phyloP scores from a whole-genome alignment of 2,113 vertebrate genomes.

The Aptenodytes patagonicus region DNA sequence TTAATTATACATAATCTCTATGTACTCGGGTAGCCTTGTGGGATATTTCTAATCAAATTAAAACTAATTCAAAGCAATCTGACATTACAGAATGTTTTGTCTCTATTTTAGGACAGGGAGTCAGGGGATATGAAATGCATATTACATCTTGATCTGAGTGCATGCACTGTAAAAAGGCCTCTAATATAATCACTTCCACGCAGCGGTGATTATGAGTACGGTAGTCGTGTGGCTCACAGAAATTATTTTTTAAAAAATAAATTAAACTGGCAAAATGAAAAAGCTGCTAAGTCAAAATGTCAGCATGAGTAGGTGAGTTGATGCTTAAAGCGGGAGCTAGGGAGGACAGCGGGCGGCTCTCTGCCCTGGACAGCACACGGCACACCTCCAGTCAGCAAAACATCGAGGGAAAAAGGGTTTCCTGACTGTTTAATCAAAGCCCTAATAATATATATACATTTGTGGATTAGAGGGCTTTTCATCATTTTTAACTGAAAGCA shows the following conservation, averaged over 20 bases:
- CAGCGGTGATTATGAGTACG: not conserved
- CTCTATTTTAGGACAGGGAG: slow-evolving; percentile 43
- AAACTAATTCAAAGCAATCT: slow-evolving; percentile 52
- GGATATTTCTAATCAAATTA: slow-evolving; percentile 69
- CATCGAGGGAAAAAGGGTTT: fast-evolving
- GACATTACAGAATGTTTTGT: slow-evolving; percentile 42
- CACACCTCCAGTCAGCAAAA: too few relatives aligned
- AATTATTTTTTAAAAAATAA: not conserved
- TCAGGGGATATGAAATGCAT: not conserved
- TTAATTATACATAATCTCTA: slow-evolving; percentile 71
- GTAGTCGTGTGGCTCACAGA: not conserved
- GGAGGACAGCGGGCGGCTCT: not conserved
- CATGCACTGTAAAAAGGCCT: not conserved
- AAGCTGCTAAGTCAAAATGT: not conserved
- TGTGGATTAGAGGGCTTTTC: not conserved
- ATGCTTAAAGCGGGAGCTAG: fast-evolving
- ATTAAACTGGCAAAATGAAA: not conserved
- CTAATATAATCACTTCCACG: not conserved
- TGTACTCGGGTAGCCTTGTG: slow-evolving; percentile 41
- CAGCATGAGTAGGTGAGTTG: not conserved
- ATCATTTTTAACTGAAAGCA: not conserved
- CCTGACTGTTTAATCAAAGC: not conserved
- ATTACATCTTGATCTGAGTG: not conserved
- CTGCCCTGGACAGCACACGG: not conserved
- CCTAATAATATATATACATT: fast-evolving